These are phyloP conservation scores for human DNA, from an alignment of 2,113 vertebrate species.

Conservation along the genomic window GRCh38 chrX:38997001-38997500, in stretches of 20 bases:
- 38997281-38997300: not conserved
- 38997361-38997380: slow-evolving; percentile 1
- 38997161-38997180: no score
- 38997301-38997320: slow-evolving; percentile 38
- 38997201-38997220: no score
- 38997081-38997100: no score
- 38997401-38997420: not conserved
- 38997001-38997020: no score
- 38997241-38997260: not conserved
- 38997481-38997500: not conserved
- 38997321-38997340: not conserved
- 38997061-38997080: no score
- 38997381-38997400: not conserved
- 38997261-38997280: not conserved
- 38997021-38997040: no score
- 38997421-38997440: not conserved
- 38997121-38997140: no score
- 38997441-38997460: not conserved
- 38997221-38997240: no score
- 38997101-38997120: no score
- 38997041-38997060: no score
- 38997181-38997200: no score
- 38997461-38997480: slow-evolving; percentile 34
- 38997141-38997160: no score
- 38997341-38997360: not conserved